Conservation (phyloP, 1,140 invertebrate genomes). For the Adoxophyes honmai region DNA sequence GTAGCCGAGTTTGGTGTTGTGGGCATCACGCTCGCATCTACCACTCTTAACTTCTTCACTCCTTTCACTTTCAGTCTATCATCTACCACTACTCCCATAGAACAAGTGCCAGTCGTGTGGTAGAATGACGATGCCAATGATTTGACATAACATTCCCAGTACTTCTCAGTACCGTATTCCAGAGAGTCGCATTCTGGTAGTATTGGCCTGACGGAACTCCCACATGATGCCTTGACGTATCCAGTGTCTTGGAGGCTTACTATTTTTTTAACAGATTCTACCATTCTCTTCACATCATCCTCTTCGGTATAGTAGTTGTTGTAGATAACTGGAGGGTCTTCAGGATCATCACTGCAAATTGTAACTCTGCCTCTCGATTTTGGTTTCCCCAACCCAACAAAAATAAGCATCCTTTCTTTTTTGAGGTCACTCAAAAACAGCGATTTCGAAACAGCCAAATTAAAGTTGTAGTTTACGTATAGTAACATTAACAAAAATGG, state of each 20-base stretch:
- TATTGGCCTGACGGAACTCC: not conserved
- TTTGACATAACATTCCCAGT: not conserved
- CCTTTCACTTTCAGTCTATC: constrained; percentile 84
- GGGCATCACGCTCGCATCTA: constrained; percentile 91
- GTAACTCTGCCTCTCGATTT: not conserved
- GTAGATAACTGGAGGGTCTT: not conserved
- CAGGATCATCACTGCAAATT: not conserved
- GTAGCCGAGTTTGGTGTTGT: constrained; percentile 86
- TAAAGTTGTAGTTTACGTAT: not conserved
- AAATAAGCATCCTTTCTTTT: not conserved
- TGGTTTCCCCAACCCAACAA: not conserved
- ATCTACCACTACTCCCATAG: constrained; percentile 83
- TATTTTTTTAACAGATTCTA: not conserved
- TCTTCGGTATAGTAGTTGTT: not conserved
- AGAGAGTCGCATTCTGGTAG: not conserved
- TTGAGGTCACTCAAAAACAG: not conserved
- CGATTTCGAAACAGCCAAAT: not conserved
- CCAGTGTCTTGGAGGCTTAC: not conserved
- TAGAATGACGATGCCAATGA: not conserved
- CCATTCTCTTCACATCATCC: not conserved
- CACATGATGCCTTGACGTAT: not conserved
- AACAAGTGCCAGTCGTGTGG: not conserved
- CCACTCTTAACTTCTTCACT: constrained; percentile 83
- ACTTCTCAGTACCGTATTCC: not conserved
- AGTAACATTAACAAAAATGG: not conserved